Evolutionary conservation across 2,888 invertebrate species (phyloP).

Genomic region (Ctenicera cuprea): DNA sequence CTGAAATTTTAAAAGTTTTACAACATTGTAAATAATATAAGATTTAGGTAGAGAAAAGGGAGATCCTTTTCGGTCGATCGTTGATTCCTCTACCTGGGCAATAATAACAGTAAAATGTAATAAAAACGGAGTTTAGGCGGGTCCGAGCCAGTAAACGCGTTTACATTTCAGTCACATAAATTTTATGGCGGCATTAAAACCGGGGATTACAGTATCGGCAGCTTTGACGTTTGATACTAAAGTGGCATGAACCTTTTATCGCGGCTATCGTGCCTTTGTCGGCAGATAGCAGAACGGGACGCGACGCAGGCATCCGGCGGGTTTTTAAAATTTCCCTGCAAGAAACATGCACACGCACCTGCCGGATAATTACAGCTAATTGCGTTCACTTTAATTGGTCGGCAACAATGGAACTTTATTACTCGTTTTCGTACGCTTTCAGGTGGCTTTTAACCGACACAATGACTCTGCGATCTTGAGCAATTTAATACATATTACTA

Average conservation of each 20-base stretch:
- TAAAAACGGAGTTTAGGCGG: constrained; percentile 36
- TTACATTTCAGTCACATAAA: constrained; percentile 38
- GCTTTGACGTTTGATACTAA: constrained; percentile 50
- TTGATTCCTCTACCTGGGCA: constrained; percentile 19
- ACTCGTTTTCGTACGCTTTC: constrained; percentile 19
- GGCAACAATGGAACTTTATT: constrained; percentile 28
- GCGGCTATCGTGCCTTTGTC: constrained; percentile 52
- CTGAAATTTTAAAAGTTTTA: background rate
- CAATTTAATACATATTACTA: constrained; percentile 28
- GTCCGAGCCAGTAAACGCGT: constrained; percentile 16
- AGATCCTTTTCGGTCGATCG: background rate
- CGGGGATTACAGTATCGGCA: constrained; percentile 52
- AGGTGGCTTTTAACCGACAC: constrained; percentile 16
- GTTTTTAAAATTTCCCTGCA: constrained; percentile 10
- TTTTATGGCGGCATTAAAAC: constrained; percentile 51
- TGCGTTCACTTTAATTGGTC: constrained; percentile 26
- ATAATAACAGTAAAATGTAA: constrained; percentile 44
- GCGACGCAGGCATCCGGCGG: constrained; percentile 27
- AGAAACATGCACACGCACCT: constrained; percentile 7
- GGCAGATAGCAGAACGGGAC: constrained; percentile 44
- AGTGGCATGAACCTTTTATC: constrained; percentile 39
- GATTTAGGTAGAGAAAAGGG: background rate
- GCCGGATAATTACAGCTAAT: constrained; percentile 28
- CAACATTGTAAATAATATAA: constrained; percentile 25
- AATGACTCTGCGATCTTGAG: background rate